Conservation (phyloP, 1,140 invertebrate species). For the Tetragonula clypearis region DNA sequence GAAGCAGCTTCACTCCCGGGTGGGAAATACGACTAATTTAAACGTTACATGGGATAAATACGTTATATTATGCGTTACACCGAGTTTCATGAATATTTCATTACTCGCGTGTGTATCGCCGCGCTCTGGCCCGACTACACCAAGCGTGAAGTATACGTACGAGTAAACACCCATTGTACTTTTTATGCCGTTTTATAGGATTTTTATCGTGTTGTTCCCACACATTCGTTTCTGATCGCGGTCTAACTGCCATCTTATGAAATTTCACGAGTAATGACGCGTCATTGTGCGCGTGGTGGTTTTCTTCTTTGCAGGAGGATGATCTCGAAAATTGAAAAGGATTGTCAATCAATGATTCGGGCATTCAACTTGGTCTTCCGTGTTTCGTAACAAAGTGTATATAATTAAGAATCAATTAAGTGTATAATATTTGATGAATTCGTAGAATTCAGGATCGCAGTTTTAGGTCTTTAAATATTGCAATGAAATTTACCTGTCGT, state of each 20-base stretch:
- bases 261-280: background rate
- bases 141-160: constrained; percentile 19
- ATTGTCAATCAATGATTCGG: background rate
- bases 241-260: background rate
- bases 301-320: no score
- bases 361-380: background rate
- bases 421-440: no score
- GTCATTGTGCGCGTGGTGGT: no score
- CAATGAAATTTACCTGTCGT: no score
- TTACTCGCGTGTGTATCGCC: constrained; percentile 23
- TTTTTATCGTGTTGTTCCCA: constrained; percentile 17
- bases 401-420: no score
- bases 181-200: background rate
- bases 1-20: background rate
- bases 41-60: constrained; percentile 45
- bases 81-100: constrained; percentile 54
- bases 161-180: constrained; percentile 9
- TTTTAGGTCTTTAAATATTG: no score
- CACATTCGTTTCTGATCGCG: background rate
- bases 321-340: background rate
- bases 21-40: constrained; percentile 47
- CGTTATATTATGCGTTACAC: constrained; percentile 52
- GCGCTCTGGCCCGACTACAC: background rate
- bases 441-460: no score
- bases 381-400: background rate